Percentiles rank a stretch among this genome's conserved stretches.
Evolutionary conservation across 2,888 invertebrate species (phyloP).

Genomic region (Pristionchus entomophagus): DNA sequence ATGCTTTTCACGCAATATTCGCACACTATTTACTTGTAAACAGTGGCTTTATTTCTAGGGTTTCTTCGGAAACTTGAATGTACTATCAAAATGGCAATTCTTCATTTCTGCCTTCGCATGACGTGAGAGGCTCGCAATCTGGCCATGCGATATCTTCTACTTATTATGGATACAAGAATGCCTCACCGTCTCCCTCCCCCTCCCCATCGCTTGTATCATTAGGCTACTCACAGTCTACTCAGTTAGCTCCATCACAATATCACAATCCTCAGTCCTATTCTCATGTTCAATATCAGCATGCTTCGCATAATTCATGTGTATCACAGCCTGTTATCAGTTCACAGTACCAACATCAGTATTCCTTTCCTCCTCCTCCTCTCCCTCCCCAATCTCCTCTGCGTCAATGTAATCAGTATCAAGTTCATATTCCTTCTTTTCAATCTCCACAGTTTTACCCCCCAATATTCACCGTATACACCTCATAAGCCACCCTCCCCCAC

Average conservation of each 20-base stretch:
- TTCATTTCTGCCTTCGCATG: background rate
- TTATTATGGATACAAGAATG: background rate
- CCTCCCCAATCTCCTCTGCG: background rate
- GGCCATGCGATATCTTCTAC: no score
- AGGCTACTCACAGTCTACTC: background rate
- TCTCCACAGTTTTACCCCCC: background rate
- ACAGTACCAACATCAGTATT: background rate
- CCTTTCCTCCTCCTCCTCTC: background rate
- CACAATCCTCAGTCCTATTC: background rate
- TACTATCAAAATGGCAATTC: background rate
- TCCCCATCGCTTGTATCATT: constrained; percentile 81
- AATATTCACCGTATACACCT: background rate
- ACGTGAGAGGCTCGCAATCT: background rate
- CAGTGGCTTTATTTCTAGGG: background rate
- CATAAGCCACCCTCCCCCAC: constrained; percentile 80
- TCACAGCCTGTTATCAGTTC: background rate
- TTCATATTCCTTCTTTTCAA: background rate
- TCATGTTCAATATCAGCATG: background rate
- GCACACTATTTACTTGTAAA: background rate
- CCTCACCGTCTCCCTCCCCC: constrained; percentile 81
- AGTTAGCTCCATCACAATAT: background rate
- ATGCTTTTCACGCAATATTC: no score
- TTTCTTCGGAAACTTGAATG: background rate
- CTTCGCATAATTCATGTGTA: background rate
- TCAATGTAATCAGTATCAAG: background rate